Conservation (phyloP, 64 coral and sea anemone genomes). For the Anthopleura sola region DNA sequence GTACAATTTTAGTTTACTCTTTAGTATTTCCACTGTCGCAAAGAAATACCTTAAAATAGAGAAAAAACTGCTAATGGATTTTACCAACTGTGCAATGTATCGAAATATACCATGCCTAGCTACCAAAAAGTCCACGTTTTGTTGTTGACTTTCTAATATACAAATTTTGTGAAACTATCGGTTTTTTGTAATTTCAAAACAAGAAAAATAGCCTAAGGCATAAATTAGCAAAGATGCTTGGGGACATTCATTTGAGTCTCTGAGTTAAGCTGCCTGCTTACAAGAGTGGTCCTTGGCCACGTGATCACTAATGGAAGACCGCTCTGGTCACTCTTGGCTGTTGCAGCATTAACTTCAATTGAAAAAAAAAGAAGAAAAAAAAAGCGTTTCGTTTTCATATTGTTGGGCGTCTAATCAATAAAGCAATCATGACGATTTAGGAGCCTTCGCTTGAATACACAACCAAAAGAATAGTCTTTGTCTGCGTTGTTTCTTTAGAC, state of each 20-base stretch:
- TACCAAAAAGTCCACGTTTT: no score
- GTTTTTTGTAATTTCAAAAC: background rate
- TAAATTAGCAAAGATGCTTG: background rate
- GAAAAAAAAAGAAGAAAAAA: background rate
- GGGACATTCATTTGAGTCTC: background rate
- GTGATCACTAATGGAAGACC: background rate
- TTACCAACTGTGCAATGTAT: no score
- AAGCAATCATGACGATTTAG: background rate
- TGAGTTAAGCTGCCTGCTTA: background rate
- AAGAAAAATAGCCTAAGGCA: background rate
- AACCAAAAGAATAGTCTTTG: background rate
- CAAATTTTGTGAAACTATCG: background rate
- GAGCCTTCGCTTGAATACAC: constrained; percentile 7
- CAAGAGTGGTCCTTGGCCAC: background rate
- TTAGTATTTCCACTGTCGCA: no score
- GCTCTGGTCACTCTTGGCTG: background rate
- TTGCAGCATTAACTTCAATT: background rate
- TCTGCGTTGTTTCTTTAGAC: background rate
- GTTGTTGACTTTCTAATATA: no score
- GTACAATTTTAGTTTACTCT: background rate
- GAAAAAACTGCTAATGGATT: no score
- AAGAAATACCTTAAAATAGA: no score
- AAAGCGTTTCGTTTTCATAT: background rate
- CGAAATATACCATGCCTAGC: no score
- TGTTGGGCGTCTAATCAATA: background rate